phyloP scores from a whole-genome alignment of 2,797 vertebrate genomes.

The Orientallactaga sibirica region DNA sequence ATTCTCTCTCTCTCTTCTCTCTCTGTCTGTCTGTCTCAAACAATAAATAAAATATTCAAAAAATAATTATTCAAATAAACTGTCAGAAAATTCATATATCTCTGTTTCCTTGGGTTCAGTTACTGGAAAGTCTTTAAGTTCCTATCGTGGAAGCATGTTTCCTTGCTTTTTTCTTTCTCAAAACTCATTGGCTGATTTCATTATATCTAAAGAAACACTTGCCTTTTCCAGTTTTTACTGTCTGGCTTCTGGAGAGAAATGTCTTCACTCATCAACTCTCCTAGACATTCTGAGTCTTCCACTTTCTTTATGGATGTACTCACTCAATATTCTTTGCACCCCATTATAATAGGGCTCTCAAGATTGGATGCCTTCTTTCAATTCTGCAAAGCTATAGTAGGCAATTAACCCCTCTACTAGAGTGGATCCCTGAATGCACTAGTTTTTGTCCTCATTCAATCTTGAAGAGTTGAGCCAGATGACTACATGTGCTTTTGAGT shows the following conservation, averaged over 20 bases:
- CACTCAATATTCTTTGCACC: background rate
- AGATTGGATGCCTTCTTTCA: background rate
- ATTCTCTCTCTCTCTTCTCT: no score
- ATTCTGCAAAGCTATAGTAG: background rate
- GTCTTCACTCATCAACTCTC: background rate
- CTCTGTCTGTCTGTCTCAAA: no score
- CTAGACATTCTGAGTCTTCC: background rate
- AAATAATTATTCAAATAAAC: background rate
- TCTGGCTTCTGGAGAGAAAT: background rate
- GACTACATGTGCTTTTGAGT: background rate
- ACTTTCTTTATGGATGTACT: background rate
- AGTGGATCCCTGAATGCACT: background rate
- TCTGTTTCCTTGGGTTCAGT: no score
- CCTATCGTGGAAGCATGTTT: background rate
- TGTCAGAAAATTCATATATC: no score
- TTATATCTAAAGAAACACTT: background rate
- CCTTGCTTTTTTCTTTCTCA: background rate
- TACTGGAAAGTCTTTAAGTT: background rate
- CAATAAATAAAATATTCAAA: background rate
- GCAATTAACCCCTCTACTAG: background rate
- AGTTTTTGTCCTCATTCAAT: background rate
- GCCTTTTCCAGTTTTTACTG: background rate
- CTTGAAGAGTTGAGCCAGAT: background rate
- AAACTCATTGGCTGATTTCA: background rate
- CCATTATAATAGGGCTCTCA: background rate